Base-by-base conservation (phyloP, 2,888 invertebrate genomes). In the Venustoraphidia nigricollis region DNA sequence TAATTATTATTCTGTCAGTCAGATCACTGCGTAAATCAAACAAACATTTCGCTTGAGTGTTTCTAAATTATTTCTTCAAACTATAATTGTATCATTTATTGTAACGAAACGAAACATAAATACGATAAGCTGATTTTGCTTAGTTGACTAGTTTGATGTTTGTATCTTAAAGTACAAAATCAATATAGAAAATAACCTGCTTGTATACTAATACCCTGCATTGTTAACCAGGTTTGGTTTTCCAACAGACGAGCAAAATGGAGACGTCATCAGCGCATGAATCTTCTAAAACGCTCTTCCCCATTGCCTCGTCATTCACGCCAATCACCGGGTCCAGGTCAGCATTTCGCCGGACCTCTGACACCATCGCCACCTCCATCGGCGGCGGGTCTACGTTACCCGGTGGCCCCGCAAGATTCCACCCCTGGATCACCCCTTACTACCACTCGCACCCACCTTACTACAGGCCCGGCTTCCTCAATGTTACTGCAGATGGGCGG, bases 201-300 rank as follows among this genome's bases (percentile, higher is more conserved):
- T 44, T 39, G 13, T 14, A 14, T 35, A 50, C 52, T 50, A 48
- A 50, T 50, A 48, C 43, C 45, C 46, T 51, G 47, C 46, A 47
- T 45, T 51, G 51, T 60, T 62, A 64, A 83, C 82, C 86, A 93
- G 93, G 93, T 93, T 83, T 93, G 93, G 93, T 93, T 93, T 89
- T 93, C 92, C 81, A 93, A 93, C 86, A 90, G 93, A 86, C 86
- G 93, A 77, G 93, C 93, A 73, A 93, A 93, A 79, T 93, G 92
- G 92, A 83, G 93, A 70, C 87, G 93, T 66, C 92, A 93, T 72
- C 92, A 93, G 71, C 85, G 92, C 69, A 90, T 92, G 88, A 90
- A 86, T 72, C 80, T 89, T 62, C 79, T 90, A 71, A 89, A 89
- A 70, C 83, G 86, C 63, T 79, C 82, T 65, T 69, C 71, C 35